Evolutionary conservation across 2,113 vertebrate species (phyloP).

Genomic region (Cyanistes caeruleus): DNA sequence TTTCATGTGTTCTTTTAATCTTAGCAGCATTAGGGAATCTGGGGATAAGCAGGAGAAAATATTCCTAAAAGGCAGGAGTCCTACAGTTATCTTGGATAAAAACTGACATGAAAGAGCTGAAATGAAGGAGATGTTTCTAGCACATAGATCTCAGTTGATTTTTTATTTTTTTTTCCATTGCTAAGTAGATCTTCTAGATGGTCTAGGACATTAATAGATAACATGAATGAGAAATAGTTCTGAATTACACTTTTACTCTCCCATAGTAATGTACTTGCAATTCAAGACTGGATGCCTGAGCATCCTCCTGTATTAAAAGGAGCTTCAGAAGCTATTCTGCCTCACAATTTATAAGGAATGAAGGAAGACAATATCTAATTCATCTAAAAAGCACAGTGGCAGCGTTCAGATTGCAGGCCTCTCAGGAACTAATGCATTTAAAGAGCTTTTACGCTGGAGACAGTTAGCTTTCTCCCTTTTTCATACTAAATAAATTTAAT

Average conservation of each 20-base stretch:
- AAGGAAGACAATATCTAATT: conserved; percentile 68
- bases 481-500: conserved; percentile 73
- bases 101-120: neutral
- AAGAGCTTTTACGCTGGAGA: conserved; percentile 78
- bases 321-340: neutral
- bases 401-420: conserved; percentile 60
- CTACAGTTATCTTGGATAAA: neutral
- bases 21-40: neutral
- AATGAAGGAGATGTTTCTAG: neutral
- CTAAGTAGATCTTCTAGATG: neutral
- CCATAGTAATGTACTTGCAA: neutral
- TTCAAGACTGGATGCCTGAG: neutral
- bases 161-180: neutral
- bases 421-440: conserved; percentile 75
- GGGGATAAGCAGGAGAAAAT: neutral
- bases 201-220: neutral
- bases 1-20: neutral
- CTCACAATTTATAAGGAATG: conserved; percentile 25
- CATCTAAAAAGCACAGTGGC: conserved; percentile 55
- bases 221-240: neutral
- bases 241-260: neutral
- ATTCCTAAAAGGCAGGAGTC: neutral
- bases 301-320: neutral
- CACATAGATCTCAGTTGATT: neutral
- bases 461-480: conserved; percentile 69